These are phyloP conservation scores for Heterocephalus glaber DNA, from an alignment of 2,113 vertebrate species.

Conservation along the genomic window DNA sequence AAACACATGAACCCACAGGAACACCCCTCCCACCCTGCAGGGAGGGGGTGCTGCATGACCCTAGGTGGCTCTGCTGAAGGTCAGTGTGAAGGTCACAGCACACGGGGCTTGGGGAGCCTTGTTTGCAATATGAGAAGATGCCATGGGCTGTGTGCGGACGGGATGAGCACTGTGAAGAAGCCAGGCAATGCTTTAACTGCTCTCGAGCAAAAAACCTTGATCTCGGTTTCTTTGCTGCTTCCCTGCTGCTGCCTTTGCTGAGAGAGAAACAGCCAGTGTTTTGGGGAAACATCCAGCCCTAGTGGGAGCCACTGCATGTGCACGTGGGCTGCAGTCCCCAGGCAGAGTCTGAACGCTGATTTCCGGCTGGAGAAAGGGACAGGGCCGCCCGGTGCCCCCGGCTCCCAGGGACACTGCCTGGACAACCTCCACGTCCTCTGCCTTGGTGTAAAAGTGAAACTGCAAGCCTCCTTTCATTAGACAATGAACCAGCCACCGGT, in stretches of 20 bases:
- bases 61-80: not conserved
- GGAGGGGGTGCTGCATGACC: no score
- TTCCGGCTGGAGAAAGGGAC: not conserved
- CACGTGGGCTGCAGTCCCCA: fast-evolving
- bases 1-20: not conserved
- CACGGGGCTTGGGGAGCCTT: not conserved
- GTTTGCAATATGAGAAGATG: not conserved
- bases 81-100: fast-evolving
- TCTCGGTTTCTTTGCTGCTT: constrained; percentile 35
- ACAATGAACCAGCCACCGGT: not conserved
- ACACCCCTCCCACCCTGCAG: not conserved
- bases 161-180: not conserved
- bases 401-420: not conserved
- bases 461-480: no score
- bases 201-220: constrained; percentile 41
- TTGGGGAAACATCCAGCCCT: not conserved
- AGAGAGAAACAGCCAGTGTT: not conserved
- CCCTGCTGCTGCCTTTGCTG: not conserved
- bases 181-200: constrained; percentile 25
- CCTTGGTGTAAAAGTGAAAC: no score
- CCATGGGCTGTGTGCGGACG: not conserved
- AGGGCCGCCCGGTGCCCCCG: fast-evolving
- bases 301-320: not conserved
- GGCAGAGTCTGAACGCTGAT: not conserved
- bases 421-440: not conserved